Conservation (phyloP, 2,888 invertebrate genomes). For the Tillus elongatus region DNA sequence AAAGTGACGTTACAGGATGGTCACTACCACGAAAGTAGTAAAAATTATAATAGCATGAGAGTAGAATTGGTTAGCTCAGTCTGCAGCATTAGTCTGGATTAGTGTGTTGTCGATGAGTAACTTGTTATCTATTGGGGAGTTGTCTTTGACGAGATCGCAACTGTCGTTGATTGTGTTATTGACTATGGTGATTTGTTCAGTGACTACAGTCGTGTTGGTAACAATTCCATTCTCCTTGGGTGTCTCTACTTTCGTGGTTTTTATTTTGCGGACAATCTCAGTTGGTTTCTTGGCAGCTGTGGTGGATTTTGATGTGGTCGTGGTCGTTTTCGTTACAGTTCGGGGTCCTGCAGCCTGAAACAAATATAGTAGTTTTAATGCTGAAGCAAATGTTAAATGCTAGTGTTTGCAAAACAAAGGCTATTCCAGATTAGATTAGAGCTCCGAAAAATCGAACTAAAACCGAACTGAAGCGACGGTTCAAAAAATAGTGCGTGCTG, state of each 20-base stretch:
- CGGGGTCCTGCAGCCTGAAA: conserved; percentile 19
- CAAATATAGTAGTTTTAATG: too few species aligned
- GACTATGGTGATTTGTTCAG: conserved; percentile 25
- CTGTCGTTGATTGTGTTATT: conserved; percentile 24
- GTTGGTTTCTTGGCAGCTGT: conserved; percentile 27
- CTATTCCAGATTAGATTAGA: too few species aligned
- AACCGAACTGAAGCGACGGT: too few species aligned
- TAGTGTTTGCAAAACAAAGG: too few species aligned
- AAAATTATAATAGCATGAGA: too few species aligned
- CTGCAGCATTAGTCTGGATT: conserved; percentile 31
- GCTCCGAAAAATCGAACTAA: too few species aligned
- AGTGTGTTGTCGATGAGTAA: conserved; percentile 32
- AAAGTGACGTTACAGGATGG: too few species aligned
- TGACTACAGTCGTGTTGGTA: conserved; percentile 25
- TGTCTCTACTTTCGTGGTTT: conserved; percentile 26
- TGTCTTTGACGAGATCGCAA: conserved; percentile 33
- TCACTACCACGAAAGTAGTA: too few species aligned
- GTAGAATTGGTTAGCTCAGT: too few species aligned
- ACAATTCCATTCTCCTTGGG: conserved; percentile 33
- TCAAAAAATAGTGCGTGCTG: too few species aligned
- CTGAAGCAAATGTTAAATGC: too few species aligned
- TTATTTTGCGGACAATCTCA: conserved; percentile 25
- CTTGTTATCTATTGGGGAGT: conserved; percentile 38
- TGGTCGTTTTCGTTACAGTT: conserved; percentile 35
- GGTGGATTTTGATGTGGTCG: conserved; percentile 30